phyloP scores from a whole-genome alignment of 2,888 invertebrate species.

The Ophioninae sp. region DNA sequence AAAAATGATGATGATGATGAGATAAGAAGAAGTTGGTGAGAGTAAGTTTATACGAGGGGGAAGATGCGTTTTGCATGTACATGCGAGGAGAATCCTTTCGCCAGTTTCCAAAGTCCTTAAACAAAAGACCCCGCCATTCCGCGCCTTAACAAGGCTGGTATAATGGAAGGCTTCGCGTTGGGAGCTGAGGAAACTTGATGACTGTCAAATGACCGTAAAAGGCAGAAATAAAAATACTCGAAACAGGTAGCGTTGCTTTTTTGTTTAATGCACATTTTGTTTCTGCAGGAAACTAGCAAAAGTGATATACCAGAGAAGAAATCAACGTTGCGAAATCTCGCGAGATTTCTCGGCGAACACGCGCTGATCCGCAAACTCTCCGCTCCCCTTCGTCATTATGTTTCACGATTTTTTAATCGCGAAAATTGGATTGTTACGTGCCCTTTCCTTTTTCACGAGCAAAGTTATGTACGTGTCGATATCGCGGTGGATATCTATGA shows the following conservation, averaged over 20 bases:
- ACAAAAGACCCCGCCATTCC: conserved; percentile 60
- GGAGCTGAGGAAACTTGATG: conserved; percentile 17
- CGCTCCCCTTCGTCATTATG: conserved; percentile 55
- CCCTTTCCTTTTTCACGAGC: conserved; percentile 62
- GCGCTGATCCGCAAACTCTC: conserved; percentile 66
- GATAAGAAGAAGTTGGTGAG: conserved; percentile 6
- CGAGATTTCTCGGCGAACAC: conserved; percentile 65
- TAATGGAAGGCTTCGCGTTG: conserved; percentile 45
- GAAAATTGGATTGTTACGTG: conserved; percentile 73
- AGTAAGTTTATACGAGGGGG: conserved; percentile 41
- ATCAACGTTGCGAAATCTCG: conserved; percentile 69
- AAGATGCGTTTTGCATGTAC: conserved; percentile 69
- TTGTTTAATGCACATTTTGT: background rate
- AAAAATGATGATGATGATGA: conserved; percentile 6
- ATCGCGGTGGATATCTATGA: background rate
- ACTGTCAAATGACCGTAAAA: conserved; percentile 31
- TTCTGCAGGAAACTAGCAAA: conserved; percentile 7
- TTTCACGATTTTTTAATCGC: conserved; percentile 66
- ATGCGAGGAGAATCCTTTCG: conserved; percentile 69
- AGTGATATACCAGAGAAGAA: conserved; percentile 46
- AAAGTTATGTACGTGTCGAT: background rate
- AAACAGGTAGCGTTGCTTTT: conserved; percentile 36
- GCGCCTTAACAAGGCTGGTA: conserved; percentile 59
- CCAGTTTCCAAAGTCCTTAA: conserved; percentile 45
- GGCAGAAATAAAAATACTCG: background rate